Conservation (phyloP, 1,140 invertebrate genomes). For the Plutomurus gul region DNA sequence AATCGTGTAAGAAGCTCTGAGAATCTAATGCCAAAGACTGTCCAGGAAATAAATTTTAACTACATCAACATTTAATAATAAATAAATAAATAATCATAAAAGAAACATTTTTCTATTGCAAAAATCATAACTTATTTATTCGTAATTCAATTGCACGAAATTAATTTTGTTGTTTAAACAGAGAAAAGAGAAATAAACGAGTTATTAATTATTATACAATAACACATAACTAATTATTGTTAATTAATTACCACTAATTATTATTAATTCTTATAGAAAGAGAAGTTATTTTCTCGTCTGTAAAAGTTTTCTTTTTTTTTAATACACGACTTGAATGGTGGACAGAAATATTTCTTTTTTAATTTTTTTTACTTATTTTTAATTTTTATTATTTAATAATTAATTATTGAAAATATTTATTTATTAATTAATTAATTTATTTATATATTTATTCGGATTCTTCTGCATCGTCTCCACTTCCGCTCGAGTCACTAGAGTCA, state of each 20-base stretch:
- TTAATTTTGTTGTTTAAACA: neutral
- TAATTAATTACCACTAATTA: neutral
- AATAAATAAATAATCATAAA: too few relatives aligned
- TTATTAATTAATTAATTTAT: neutral
- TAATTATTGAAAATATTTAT: neutral
- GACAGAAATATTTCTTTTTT: neutral
- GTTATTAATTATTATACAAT: neutral
- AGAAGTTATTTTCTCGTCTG: neutral
- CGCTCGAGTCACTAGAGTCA: slow-evolving; percentile 58
- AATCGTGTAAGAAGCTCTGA: slow-evolving; percentile 56
- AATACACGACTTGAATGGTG: neutral
- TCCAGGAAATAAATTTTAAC: neutral
- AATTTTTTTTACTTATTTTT: neutral
- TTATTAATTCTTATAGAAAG: neutral
- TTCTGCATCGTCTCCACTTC: slow-evolving; percentile 54
- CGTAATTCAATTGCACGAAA: too few relatives aligned
- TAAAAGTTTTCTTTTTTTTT: neutral
- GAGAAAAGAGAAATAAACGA: neutral
- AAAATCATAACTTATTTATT: too few relatives aligned
- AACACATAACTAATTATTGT: too few relatives aligned
- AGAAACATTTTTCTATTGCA: too few relatives aligned
- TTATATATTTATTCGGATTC: slow-evolving; percentile 7
- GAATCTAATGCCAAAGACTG: neutral
- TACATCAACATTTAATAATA: slow-evolving; percentile 1
- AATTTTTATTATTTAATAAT: neutral